Base-by-base conservation (phyloP, 2,797 vertebrate genomes). In the Alauda arvensis region DNA sequence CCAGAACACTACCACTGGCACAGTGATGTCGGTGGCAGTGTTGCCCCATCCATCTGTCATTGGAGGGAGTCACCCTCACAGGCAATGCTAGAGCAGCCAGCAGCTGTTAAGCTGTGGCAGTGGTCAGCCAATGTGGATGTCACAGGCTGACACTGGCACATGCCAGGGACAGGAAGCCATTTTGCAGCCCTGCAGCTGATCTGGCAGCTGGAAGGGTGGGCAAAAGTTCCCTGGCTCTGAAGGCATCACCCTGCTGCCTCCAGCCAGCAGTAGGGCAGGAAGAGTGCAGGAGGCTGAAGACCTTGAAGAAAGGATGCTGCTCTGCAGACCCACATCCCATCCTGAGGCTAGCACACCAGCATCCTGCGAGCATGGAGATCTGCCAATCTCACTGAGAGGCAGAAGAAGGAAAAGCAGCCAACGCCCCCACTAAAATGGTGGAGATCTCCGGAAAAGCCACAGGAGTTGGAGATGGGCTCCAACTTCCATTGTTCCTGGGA, bases 61-160 rank as follows among this genome's bases (percentile, higher is more conserved):
- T 12, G 25, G 8, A 34, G 45, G 31, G 15, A 45, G 45, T 29
- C 14, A 20, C 0, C 0, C 8, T 51, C 40, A 4, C 0, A 2
- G 57, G 46, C 39, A 33, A 18, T 9, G 26, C 51, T 63, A 56
- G 48, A 46, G 34, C 34, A 62, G 29, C 13, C 5, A 1, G 43
- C 2, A 5, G 40, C 34, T 77, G 57, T 9, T 3, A 3, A 75
- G 33, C 29, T n/a, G 40, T 52, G 37, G 20, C 34, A 17, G 29
- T 6, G 39, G 12, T 29, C 49, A 63, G 37, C 14, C 1, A 3
- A 9, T 24, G n/a, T 26, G 66, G 26, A 42, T 71, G 40, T 45
- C 70, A 25, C 51, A 57, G 34, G 10, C 46, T 29, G 62, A 37
- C 43, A 40, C 20, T 2, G 4, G 20, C 59, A 65, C 42, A 26